Evolutionary conservation across 2,888 invertebrate genomes (phyloP).

Genomic region (Rotaria socialis): DNA sequence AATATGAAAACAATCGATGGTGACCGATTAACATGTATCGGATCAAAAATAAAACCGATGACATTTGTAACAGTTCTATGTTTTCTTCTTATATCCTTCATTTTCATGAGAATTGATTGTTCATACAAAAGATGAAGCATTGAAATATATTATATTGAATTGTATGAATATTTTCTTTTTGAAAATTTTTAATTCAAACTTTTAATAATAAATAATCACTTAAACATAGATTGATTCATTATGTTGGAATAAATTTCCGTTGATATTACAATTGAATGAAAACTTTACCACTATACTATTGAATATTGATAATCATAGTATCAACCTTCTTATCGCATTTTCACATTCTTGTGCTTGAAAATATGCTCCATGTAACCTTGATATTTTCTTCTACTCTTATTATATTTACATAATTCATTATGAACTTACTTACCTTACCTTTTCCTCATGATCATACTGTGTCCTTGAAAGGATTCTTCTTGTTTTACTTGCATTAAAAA

Average conservation of each 20-base stretch:
- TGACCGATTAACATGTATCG: background rate
- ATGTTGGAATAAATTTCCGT: too few relatives aligned
- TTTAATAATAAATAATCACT: too few relatives aligned
- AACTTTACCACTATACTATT: too few relatives aligned
- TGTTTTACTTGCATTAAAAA: background rate
- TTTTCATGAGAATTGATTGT: background rate
- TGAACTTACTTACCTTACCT: background rate
- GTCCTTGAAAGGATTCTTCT: background rate
- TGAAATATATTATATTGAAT: too few relatives aligned
- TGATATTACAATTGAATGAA: too few relatives aligned
- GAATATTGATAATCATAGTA: too few relatives aligned
- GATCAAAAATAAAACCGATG: background rate
- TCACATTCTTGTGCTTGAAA: too few relatives aligned
- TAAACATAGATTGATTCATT: too few relatives aligned
- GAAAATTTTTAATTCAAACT: too few relatives aligned
- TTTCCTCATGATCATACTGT: background rate
- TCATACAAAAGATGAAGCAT: background rate
- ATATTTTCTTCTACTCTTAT: background rate
- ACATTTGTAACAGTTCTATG: background rate
- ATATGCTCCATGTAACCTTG: background rate
- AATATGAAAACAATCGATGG: background rate
- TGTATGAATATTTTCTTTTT: too few relatives aligned
- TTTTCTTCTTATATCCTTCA: background rate
- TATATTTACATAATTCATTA: background rate
- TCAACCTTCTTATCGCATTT: too few relatives aligned